Percentiles rank a stretch among this genome's conserved stretches.
phyloP scores from a whole-genome alignment of 2,113 vertebrate species.

The Bos indicus region DNA sequence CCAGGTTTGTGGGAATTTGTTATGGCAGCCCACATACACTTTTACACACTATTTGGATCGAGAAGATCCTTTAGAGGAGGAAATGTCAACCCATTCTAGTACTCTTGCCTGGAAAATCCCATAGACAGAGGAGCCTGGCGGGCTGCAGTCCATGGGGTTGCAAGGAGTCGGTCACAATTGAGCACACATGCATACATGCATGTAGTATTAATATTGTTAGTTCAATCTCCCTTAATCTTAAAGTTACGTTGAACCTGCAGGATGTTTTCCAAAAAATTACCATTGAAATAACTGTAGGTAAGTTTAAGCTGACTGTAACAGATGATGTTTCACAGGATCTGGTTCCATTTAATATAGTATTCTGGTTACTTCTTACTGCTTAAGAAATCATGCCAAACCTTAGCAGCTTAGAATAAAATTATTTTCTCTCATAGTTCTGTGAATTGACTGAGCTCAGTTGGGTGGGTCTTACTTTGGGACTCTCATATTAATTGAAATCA shows the following conservation, averaged over 20 bases:
- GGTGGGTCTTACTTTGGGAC: neutral
- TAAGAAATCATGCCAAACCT: neutral
- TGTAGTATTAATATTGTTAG: neutral
- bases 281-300: neutral
- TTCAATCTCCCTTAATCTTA: neutral
- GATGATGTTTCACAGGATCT: neutral
- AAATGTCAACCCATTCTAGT: neutral
- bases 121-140: fast-evolving
- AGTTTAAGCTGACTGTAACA: neutral
- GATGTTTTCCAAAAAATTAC: neutral
- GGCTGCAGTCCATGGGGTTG: fast-evolving
- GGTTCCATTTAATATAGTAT: neutral
- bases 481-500: neutral
- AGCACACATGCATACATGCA: neutral
- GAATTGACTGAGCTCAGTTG: neutral
- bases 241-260: neutral
- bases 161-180: neutral
- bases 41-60: neutral
- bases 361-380: neutral
- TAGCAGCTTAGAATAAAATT: neutral
- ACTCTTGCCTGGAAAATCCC: neutral
- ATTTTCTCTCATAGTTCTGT: neutral
- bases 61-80: neutral
- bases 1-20: neutral
- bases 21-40: neutral